phyloP scores from a whole-genome alignment of 2,797 vertebrate genomes.

The Melanotaenia maccullochi region DNA sequence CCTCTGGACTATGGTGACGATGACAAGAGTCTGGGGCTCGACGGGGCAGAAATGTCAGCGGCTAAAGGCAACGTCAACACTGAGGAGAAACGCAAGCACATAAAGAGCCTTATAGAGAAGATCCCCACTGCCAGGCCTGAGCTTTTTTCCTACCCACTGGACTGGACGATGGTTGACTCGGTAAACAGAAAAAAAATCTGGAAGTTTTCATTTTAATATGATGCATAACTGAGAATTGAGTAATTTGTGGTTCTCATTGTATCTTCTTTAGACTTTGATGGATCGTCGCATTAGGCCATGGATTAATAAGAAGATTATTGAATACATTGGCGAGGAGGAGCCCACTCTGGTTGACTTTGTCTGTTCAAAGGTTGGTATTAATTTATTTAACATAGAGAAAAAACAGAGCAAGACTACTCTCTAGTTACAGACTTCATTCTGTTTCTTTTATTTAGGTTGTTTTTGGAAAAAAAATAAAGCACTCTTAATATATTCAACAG shows the following conservation, averaged over 20 bases:
- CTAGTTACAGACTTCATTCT: background rate
- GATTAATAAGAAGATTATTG: conserved; percentile 99
- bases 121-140: conserved; percentile 97
- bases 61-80: conserved; percentile 92
- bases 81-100: conserved; percentile 98
- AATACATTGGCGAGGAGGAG: conserved; percentile 99
- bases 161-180: conserved; percentile 89
- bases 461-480: background rate
- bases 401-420: background rate
- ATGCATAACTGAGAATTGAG: background rate
- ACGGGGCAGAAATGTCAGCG: conserved; percentile 75
- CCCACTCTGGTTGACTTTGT: conserved; percentile 97
- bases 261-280: conserved; percentile 89
- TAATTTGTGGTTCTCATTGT: conserved; percentile 2
- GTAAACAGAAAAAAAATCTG: conserved; percentile 50
- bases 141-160: conserved; percentile 96
- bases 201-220: background rate
- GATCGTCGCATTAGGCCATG: conserved; percentile 96
- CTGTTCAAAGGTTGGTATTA: conserved; percentile 91
- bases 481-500: background rate
- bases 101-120: conserved; percentile 99
- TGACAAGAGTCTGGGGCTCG: conserved; percentile 87
- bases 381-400: background rate
- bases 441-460: background rate
- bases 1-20: conserved; percentile 98